Percentiles rank a stretch among this genome's conserved stretches.
Evolutionary conservation across 1,140 invertebrate species (phyloP).

Genomic region (Forficula auricularia): DNA sequence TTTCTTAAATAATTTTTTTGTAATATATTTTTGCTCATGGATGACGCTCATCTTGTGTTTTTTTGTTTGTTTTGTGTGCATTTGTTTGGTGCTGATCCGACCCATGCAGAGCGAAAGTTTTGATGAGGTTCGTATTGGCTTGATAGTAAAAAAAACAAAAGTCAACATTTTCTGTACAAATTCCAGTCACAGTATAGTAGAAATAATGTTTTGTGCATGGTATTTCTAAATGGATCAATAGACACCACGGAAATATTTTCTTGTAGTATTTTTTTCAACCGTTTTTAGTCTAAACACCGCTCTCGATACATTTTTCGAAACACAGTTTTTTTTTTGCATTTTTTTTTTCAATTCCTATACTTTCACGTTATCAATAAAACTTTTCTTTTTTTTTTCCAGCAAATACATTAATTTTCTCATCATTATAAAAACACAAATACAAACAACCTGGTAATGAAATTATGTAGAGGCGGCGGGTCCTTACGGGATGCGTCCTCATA

Average conservation of each 20-base stretch:
- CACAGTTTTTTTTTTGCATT: conserved; percentile 2
- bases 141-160: too few species aligned
- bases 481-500: not conserved
- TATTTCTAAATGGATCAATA: too few species aligned
- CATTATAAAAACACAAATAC: too few species aligned
- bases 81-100: conserved; percentile 17
- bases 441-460: too few species aligned
- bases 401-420: not conserved
- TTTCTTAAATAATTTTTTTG: too few species aligned
- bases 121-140: too few species aligned
- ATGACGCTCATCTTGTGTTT: not conserved
- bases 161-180: too few species aligned
- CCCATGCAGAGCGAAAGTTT: too few species aligned
- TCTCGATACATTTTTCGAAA: not conserved
- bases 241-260: too few species aligned
- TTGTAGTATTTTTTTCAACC: not conserved
- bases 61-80: conserved; percentile 16
- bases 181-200: too few species aligned
- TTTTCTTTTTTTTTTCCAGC: not conserved
- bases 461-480: not conserved
- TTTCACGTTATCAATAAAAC: not conserved
- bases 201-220: too few species aligned
- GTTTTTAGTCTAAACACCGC: not conserved
- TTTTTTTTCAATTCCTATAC: conserved; percentile 1
- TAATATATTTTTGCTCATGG: too few species aligned